Conservation (phyloP, 2,888 invertebrate species). For the Ryuthela nishihirai region DNA sequence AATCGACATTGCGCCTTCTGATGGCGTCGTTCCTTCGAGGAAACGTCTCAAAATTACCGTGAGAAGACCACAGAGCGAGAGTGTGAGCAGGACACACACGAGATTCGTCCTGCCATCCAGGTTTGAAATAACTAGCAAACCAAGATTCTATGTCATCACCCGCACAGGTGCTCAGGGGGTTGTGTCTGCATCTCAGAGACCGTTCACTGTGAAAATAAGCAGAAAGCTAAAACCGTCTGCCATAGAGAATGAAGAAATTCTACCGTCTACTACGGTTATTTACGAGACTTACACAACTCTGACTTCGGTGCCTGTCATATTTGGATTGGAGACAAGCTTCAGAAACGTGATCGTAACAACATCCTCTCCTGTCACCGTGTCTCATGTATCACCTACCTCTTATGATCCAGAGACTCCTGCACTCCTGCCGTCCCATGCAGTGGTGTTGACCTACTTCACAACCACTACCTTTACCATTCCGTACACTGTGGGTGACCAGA, state of each 20-base stretch:
- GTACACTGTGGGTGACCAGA: constrained; percentile 62
- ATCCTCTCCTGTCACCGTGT: constrained; percentile 32
- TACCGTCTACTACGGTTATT: constrained; percentile 28
- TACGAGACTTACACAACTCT: constrained; percentile 36
- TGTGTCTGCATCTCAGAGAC: constrained; percentile 25
- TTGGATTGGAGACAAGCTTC: constrained; percentile 40
- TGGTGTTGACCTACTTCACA: constrained; percentile 42
- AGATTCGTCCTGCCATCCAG: constrained; percentile 36
- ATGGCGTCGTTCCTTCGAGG: constrained; percentile 11
- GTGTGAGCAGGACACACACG: constrained; percentile 34
- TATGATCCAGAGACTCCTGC: constrained; percentile 6
- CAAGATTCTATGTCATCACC: constrained; percentile 40
- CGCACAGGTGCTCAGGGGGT: constrained; percentile 33
- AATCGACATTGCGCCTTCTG: constrained; percentile 3
- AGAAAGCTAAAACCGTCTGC: constrained; percentile 34
- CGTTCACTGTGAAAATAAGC: constrained; percentile 36
- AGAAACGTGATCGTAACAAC: constrained; percentile 32
- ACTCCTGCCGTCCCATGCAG: constrained; percentile 21
- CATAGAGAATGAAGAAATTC: not conserved
- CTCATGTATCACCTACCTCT: constrained; percentile 25
- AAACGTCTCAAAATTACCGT: constrained; percentile 35
- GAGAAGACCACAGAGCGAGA: constrained; percentile 29
- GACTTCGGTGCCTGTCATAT: constrained; percentile 40
- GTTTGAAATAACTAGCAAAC: constrained; percentile 35
- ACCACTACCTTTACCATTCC: constrained; percentile 44